Evolutionary conservation across 2,888 invertebrate genomes (phyloP).

Genomic region (Caenorhabditis sinica): DNA sequence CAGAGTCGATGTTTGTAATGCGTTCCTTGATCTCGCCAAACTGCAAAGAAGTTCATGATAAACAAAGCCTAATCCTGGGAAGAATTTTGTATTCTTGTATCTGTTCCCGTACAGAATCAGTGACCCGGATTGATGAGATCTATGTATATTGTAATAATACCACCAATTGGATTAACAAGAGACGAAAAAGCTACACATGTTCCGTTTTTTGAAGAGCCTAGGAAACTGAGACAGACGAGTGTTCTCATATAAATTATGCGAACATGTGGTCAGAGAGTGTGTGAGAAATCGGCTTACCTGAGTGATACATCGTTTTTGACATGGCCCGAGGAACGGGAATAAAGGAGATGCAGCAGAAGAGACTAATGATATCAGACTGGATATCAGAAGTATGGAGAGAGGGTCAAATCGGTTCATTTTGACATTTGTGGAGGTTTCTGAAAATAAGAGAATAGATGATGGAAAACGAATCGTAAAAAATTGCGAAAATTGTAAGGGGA

Average conservation of each 20-base stretch:
- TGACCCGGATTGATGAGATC: constrained; percentile 50
- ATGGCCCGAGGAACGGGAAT: constrained; percentile 59
- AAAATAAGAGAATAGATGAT: constrained; percentile 5
- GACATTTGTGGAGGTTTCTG: constrained; percentile 49
- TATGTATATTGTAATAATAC: constrained; percentile 37
- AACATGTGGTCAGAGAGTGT: constrained; percentile 15
- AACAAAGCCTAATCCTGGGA: not conserved
- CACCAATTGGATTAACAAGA: constrained; percentile 16
- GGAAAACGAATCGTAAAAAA: too few relatives aligned
- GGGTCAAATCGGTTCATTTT: constrained; percentile 51
- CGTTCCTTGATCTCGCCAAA: constrained; percentile 65
- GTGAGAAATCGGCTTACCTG: constrained; percentile 47
- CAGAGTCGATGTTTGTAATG: constrained; percentile 56
- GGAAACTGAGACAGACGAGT: not conserved
- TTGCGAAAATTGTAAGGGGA: not conserved
- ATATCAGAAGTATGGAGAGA: not conserved
- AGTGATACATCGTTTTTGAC: constrained; percentile 61
- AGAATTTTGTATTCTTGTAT: constrained; percentile 3
- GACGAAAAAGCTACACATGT: constrained; percentile 42
- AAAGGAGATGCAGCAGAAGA: constrained; percentile 43
- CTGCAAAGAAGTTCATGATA: constrained; percentile 53
- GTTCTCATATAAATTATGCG: constrained; percentile 63
- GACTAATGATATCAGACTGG: not conserved
- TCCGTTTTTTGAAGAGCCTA: constrained; percentile 38
- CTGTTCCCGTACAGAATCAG: constrained; percentile 7